These are phyloP conservation scores for Oreochromis niloticus DNA, from an alignment of 2,113 vertebrate species.

Conservation along the genomic window DNA sequence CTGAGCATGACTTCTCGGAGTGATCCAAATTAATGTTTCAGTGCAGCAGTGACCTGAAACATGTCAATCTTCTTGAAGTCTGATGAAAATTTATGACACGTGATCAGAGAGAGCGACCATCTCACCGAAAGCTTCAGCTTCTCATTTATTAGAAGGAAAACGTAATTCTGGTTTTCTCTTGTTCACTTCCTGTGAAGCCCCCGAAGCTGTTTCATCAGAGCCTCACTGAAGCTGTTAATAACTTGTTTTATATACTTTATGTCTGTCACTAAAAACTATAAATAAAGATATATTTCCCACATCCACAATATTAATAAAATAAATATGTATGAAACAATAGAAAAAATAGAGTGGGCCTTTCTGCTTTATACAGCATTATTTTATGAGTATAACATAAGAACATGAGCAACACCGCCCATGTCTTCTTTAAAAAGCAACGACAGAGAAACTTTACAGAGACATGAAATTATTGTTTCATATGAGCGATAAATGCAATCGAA, in stretches of 20 bases:
- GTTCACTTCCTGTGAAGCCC: not conserved
- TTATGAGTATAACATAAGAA: not conserved
- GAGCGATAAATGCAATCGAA: not conserved
- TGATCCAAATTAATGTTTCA: not conserved
- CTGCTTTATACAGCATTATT: rapidly evolving
- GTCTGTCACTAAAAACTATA: not conserved
- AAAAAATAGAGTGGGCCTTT: not conserved
- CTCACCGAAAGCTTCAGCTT: not conserved
- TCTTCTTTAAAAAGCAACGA: not conserved
- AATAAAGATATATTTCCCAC: not conserved
- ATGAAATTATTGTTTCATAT: not conserved
- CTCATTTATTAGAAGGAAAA: not conserved
- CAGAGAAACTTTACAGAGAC: not conserved
- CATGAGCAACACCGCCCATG: not conserved
- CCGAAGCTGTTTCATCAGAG: not conserved
- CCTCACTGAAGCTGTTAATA: not conserved
- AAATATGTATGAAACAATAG: not conserved
- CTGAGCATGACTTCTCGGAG: not conserved
- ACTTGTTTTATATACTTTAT: not conserved
- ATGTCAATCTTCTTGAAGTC: not conserved
- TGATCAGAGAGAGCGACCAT: not conserved
- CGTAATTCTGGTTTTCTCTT: not conserved
- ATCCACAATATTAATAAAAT: not conserved
- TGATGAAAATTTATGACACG: not conserved
- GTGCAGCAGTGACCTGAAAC: not conserved